phyloP scores from a whole-genome alignment of 2,113 vertebrate species.

The Erythrolamprus reginae region DNA sequence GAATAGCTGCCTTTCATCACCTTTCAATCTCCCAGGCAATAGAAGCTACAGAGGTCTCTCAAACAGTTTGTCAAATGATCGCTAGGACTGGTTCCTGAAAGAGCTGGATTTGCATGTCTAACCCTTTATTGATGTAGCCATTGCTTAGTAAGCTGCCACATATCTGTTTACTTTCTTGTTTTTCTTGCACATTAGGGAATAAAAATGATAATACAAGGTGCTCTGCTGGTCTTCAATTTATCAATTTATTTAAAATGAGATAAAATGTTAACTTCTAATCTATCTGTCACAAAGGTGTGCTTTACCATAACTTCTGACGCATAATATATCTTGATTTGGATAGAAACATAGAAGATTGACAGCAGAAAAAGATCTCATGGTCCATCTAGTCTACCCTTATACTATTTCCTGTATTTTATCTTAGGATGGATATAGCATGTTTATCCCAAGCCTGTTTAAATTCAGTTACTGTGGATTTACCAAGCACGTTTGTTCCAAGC shows the following conservation, averaged over 20 bases:
- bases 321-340: neutral
- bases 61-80: conserved; percentile 42
- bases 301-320: neutral
- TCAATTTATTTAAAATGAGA: neutral
- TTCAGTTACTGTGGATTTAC: too few relatives aligned
- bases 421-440: too few relatives aligned
- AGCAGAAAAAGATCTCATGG: too few relatives aligned
- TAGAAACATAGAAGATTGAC: too few relatives aligned
- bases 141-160: neutral
- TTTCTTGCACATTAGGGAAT: neutral
- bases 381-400: too few relatives aligned
- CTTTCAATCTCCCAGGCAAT: conserved; percentile 53
- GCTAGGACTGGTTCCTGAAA: conserved; percentile 42
- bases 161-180: neutral
- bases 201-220: neutral
- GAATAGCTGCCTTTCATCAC: conserved; percentile 46
- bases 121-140: neutral
- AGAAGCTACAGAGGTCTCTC: conserved; percentile 41
- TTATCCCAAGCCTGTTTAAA: too few relatives aligned
- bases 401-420: too few relatives aligned
- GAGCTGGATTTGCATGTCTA: conserved; percentile 17
- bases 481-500: too few relatives aligned
- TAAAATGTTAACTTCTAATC: neutral
- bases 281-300: neutral
- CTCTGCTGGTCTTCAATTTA: neutral